phyloP scores from a whole-genome alignment of 2,888 invertebrate species.

The Acleris holmiana region DNA sequence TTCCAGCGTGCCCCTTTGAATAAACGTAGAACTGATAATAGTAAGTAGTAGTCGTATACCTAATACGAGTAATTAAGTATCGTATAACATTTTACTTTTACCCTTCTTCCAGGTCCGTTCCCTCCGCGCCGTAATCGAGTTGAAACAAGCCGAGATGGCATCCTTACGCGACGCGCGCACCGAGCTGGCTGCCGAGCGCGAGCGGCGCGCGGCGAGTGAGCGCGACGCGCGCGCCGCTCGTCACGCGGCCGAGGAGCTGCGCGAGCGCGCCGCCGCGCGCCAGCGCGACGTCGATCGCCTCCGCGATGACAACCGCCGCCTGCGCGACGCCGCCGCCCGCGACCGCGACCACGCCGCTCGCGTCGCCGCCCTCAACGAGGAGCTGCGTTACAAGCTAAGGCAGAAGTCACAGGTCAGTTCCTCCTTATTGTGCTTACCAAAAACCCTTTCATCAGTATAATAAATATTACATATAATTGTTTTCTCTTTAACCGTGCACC shows the following conservation, averaged over 20 bases:
- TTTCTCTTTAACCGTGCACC: too few species aligned
- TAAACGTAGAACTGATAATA: too few species aligned
- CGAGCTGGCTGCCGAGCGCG: conserved; percentile 89
- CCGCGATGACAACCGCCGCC: conserved; percentile 86
- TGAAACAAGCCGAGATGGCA: conserved; percentile 93
- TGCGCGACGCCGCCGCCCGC: conserved; percentile 89
- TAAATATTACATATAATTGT: too few species aligned
- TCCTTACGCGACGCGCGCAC: conserved; percentile 89
- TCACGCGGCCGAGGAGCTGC: conserved; percentile 94
- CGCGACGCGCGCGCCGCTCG: conserved; percentile 90
- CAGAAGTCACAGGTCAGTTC: conserved; percentile 89
- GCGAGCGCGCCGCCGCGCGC: conserved; percentile 89
- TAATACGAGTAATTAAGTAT: too few species aligned
- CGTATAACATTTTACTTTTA: too few species aligned
- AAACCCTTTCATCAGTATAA: too few species aligned
- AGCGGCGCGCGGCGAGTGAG: conserved; percentile 88
- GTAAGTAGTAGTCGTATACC: too few species aligned
- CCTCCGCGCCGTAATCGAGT: conserved; percentile 93
- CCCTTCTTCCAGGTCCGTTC: conserved; percentile 80
- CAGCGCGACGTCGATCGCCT: conserved; percentile 88
- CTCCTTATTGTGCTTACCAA: too few species aligned
- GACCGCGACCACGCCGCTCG: conserved; percentile 91
- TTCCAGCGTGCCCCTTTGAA: too few species aligned
- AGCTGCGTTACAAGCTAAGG: conserved; percentile 93
- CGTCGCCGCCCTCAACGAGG: conserved; percentile 93